Percentiles rank a stretch among this genome's conserved stretches.
Conservation (phyloP, 2,888 invertebrate genomes). For the Acrobasis suavella region DNA sequence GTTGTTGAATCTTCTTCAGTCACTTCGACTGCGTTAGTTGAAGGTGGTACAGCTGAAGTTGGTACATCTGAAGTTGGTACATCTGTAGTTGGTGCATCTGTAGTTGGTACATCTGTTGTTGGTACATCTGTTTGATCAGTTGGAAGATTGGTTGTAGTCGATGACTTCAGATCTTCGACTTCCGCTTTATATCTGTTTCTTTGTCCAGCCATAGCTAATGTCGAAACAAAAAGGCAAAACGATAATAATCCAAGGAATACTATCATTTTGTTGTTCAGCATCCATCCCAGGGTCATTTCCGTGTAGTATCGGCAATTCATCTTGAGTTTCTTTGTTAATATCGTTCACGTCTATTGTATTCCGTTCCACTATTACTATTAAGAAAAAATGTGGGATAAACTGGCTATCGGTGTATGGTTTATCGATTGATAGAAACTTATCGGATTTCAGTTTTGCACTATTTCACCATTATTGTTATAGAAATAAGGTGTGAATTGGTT, state of each 20-base stretch:
- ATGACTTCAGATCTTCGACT: constrained; percentile 41
- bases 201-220: constrained; percentile 59
- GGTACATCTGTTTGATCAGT: constrained; percentile 14
- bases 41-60: not conserved
- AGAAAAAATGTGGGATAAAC: not conserved
- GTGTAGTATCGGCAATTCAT: constrained; percentile 59
- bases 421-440: constrained; percentile 18
- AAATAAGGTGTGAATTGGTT: not conserved
- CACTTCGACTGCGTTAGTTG: not conserved
- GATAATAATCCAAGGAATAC: constrained; percentile 61
- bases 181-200: constrained; percentile 48
- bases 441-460: not conserved
- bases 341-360: constrained; percentile 19
- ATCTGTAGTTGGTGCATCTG: constrained; percentile 6
- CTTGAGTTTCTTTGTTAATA: constrained; percentile 30
- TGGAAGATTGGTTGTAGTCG: constrained; percentile 13
- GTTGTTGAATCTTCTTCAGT: not conserved
- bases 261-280: constrained; percentile 67
- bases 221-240: constrained; percentile 67
- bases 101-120: not conserved
- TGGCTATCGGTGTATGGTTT: constrained; percentile 18
- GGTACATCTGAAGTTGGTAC: constrained; percentile 1
- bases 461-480: not conserved
- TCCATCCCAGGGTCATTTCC: constrained; percentile 57
- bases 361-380: constrained; percentile 5